Evolutionary conservation across 2,888 invertebrate species (phyloP), one percentile per base, ranked within the genome.

Genomic region (Sinodicranocentrus sp.): DNA sequence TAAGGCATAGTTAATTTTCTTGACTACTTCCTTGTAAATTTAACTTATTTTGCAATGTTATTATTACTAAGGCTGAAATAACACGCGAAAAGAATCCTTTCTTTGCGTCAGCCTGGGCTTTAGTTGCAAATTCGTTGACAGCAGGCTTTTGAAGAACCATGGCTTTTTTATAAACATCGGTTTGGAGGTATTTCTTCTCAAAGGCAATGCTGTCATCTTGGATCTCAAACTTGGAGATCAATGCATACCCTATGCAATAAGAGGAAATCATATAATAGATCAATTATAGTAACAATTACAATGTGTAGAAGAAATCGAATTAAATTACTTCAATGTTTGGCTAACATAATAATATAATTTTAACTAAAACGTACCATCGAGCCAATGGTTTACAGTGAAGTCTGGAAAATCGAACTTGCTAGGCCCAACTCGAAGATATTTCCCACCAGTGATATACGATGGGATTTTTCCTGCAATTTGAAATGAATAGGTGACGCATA

Each of bases 111-210:
- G 92, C 90, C 82, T 90, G 90, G 0, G 90, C 90, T 33, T 61
- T 88, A 0, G 92, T 92, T 0, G 92, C 92, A 88, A 91, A 92
- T 87, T 92, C 91, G 3, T 91, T 91, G 57, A 90, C 90, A 0
- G 92, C 91, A 1, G 92, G 91, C 48, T 90, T 88, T 19, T 91
- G 89, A 2, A 91, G 90, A 13, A 89, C 89, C 84, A 90, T 90
- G 48, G 91, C 91, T 71, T 90, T 90, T 63, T 89, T 89, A 89
- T 91, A 92, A 1, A 91, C 90, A 33, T 92, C 91, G 10, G 91
- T 91, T 79, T 91, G 89, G 6, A 92, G 88, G 85, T 90, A 91
- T 19, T 90, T 89, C 76, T 90, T 90, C 15, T 89, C 89, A 72
- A 90, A 90, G 6, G 85, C 89, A 10, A 90, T 89, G 8, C 59